phyloP scores from a whole-genome alignment of 2,888 invertebrate genomes.

The Schizaphis graminum region DNA sequence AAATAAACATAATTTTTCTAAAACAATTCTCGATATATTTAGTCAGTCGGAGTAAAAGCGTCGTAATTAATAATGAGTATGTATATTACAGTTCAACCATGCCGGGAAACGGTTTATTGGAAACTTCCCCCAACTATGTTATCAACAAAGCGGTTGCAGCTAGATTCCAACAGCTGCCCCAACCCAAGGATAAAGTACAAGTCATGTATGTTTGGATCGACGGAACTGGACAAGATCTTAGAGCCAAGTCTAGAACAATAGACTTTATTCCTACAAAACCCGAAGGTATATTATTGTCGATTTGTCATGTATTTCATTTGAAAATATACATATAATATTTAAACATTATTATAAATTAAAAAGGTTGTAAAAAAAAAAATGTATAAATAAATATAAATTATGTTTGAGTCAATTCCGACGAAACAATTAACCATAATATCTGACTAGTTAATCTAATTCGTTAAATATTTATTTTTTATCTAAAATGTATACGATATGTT shows the following conservation, averaged over 20 bases:
- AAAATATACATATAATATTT: background rate
- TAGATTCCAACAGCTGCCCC: slow-evolving; percentile 83
- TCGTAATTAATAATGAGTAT: background rate
- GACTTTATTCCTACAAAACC: slow-evolving; percentile 84
- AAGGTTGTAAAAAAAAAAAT: background rate
- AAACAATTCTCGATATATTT: background rate
- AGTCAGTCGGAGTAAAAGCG: background rate
- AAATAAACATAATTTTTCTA: background rate
- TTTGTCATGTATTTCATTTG: background rate
- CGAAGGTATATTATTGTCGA: slow-evolving; percentile 74
- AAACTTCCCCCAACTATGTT: slow-evolving; percentile 86
- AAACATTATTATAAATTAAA: background rate
- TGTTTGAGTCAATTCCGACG: background rate
- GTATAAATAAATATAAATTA: background rate
- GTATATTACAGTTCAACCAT: slow-evolving; percentile 54
- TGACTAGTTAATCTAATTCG: background rate
- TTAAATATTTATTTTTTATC: background rate
- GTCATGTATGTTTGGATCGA: slow-evolving; percentile 97
- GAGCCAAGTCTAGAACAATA: slow-evolving; percentile 86
- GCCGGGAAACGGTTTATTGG: slow-evolving; percentile 72
- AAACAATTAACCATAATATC: background rate
- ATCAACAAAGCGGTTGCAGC: slow-evolving; percentile 82
- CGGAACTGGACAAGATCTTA: slow-evolving; percentile 87
- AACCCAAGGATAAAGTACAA: slow-evolving; percentile 83
- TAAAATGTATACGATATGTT: slow-evolving; percentile 4